These are phyloP conservation scores for Takifugu ocellatus DNA, from an alignment of 2,797 vertebrate genomes.

Conservation along the genomic window DNA sequence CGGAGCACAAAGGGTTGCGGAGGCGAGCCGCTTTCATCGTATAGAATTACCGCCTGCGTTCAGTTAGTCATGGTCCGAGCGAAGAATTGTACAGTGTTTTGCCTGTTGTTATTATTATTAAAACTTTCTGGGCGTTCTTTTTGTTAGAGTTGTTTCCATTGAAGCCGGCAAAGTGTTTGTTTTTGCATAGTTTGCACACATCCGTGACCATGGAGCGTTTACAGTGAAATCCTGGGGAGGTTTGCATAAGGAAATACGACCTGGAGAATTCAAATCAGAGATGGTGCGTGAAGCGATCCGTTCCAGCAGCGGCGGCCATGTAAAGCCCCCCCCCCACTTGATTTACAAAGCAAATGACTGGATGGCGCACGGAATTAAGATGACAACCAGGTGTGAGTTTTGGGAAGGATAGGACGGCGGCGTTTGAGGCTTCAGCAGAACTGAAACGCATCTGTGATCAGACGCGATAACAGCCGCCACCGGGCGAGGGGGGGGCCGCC, in stretches of 20 bases:
- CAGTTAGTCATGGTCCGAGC: too few relatives aligned
- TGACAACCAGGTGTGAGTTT: conserved; percentile 7
- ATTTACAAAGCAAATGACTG: conserved; percentile 61
- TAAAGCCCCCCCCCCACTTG: conserved; percentile 29
- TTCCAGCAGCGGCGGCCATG: conserved; percentile 36
- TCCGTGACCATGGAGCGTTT: conserved; percentile 34
- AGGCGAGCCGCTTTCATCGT: not conserved
- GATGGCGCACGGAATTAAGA: conserved; percentile 10
- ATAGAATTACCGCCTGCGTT: not conserved
- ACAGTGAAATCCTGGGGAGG: conserved; percentile 51
- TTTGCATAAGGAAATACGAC: conserved; percentile 72
- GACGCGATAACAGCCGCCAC: too few relatives aligned
- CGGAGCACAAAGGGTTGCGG: too few relatives aligned
- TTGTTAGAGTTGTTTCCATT: not conserved
- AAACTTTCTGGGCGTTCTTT: not conserved
- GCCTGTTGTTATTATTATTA: not conserved
- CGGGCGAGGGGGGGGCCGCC: too few relatives aligned
- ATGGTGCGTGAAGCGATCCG: conserved; percentile 49
- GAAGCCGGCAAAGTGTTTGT: conserved; percentile 20
- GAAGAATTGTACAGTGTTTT: too few relatives aligned
- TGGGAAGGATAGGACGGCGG: conserved; percentile 14
- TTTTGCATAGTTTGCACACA: conserved; percentile 51
- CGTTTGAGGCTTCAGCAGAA: too few relatives aligned
- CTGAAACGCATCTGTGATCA: too few relatives aligned
- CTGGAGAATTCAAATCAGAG: conserved; percentile 62